phyloP scores from a whole-genome alignment of 2,113 vertebrate genomes.

The Petroica traversi region DNA sequence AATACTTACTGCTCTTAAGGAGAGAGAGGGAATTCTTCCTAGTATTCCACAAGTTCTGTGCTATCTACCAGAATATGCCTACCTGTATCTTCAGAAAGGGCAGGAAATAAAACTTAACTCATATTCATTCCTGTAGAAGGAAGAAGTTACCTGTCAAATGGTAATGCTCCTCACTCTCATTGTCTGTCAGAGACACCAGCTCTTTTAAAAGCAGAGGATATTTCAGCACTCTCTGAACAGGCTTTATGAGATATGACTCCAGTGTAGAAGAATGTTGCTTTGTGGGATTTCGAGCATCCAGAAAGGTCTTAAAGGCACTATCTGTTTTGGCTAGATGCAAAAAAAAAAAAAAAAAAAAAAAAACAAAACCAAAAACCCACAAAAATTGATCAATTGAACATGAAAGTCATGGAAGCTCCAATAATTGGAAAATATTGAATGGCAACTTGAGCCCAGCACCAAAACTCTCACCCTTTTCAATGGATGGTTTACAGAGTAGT shows the following conservation, averaged over 20 bases:
- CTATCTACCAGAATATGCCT: neutral
- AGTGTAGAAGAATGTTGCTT: conserved; percentile 96
- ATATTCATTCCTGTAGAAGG: neutral
- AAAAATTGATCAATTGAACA: neutral
- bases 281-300: conserved; percentile 90
- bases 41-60: neutral
- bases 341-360: neutral
- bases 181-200: conserved; percentile 92
- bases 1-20: neutral
- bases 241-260: conserved; percentile 98
- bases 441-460: neutral
- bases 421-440: neutral
- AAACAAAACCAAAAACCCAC: no score
- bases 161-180: conserved; percentile 94
- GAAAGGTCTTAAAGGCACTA: conserved; percentile 90
- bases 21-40: neutral
- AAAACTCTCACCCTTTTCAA: neutral
- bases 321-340: conserved; percentile 87
- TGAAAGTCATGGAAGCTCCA: neutral
- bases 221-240: conserved; percentile 95
- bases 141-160: conserved; percentile 86
- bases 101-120: neutral
- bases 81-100: neutral
- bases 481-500: neutral
- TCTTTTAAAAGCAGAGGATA: conserved; percentile 94